Evolutionary conservation across 92 coral and sea anemone species (phyloP).

Genomic region (Porites lobata): DNA sequence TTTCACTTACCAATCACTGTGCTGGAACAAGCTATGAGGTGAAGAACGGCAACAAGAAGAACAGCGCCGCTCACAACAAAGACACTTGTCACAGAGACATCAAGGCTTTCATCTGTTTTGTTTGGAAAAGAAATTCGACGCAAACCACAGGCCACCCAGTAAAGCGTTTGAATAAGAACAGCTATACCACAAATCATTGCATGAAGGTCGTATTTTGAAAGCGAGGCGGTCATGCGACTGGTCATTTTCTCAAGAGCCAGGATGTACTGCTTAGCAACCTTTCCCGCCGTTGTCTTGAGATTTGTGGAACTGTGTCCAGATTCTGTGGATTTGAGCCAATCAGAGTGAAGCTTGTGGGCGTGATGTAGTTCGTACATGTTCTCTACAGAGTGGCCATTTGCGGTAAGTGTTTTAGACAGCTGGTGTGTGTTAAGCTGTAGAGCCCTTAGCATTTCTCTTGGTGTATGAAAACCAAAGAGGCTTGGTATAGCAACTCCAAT

Average conservation of each 20-base stretch:
- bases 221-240: slow-evolving; percentile 75
- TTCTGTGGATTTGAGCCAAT: slow-evolving; percentile 75
- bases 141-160: slow-evolving; percentile 70
- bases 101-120: not conserved
- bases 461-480: slow-evolving; percentile 65
- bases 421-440: slow-evolving; percentile 89
- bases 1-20: slow-evolving; percentile 54
- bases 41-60: slow-evolving; percentile 66
- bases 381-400: slow-evolving; percentile 80
- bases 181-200: slow-evolving; percentile 87
- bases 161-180: slow-evolving; percentile 79
- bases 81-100: slow-evolving; percentile 29
- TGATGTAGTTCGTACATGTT: slow-evolving; percentile 83
- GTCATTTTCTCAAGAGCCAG: slow-evolving; percentile 83
- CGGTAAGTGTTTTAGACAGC: slow-evolving; percentile 72
- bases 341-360: slow-evolving; percentile 80
- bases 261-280: slow-evolving; percentile 82
- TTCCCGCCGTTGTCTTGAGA: slow-evolving; percentile 66
- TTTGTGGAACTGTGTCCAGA: slow-evolving; percentile 1
- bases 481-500: slow-evolving; percentile 81
- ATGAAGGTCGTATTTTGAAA: slow-evolving; percentile 93
- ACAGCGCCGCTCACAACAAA: slow-evolving; percentile 58
- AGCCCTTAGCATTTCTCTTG: slow-evolving; percentile 86
- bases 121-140: slow-evolving; percentile 14
- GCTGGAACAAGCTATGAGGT: slow-evolving; percentile 79